Percentiles rank a stretch among this genome's conserved stretches.
Conservation (phyloP, 1,140 invertebrate species). For the Drosophila carrolli region DNA sequence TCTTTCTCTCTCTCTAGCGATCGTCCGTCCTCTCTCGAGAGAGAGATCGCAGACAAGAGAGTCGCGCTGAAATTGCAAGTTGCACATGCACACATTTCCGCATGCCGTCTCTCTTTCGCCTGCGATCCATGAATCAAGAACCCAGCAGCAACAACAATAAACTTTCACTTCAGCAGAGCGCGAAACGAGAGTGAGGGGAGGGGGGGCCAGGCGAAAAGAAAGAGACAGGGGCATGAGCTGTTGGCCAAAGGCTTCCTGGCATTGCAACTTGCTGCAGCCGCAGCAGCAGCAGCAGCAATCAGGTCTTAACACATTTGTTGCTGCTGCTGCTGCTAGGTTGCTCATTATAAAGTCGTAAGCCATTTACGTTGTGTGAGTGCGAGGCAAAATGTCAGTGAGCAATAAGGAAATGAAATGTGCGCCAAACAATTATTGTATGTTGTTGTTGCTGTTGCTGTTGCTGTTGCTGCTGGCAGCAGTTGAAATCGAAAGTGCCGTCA, state of each 20-base stretch:
- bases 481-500: constrained; percentile 63
- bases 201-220: background rate
- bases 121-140: constrained; percentile 44
- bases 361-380: constrained; percentile 54
- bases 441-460: constrained; percentile 24
- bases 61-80: constrained; percentile 40
- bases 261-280: constrained; percentile 44
- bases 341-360: constrained; percentile 80
- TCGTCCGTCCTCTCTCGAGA: constrained; percentile 5
- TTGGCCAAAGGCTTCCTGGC: constrained; percentile 54
- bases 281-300: constrained; percentile 41
- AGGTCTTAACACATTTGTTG: constrained; percentile 49
- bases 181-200: constrained; percentile 5
- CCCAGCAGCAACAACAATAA: constrained; percentile 41
- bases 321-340: constrained; percentile 34
- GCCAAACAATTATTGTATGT: constrained; percentile 76
- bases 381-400: constrained; percentile 77
- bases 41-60: constrained; percentile 1
- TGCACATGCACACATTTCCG: constrained; percentile 44
- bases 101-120: constrained; percentile 41
- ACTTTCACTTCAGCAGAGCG: constrained; percentile 49
- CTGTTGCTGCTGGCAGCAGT: constrained; percentile 23
- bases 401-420: constrained; percentile 83
- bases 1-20: constrained; percentile 4
- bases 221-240: constrained; percentile 10